Evolutionary conservation across 2,113 vertebrate species (phyloP), one percentile per base, ranked within the genome.

Genomic region (Camelus dromedarius): DNA sequence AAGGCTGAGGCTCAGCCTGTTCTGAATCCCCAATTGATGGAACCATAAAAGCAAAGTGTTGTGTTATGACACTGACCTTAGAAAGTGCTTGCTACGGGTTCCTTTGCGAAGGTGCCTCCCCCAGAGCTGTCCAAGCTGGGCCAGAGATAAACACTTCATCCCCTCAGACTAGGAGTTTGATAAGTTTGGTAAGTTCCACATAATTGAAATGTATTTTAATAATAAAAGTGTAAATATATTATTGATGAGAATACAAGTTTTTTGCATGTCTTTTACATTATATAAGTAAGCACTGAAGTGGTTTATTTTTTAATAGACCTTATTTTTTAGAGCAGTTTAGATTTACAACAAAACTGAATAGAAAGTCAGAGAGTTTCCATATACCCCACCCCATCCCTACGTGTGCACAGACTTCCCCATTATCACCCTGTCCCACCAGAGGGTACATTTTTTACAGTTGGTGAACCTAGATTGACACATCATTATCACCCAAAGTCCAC

Each of bases 251-350:
- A 69, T 76, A 75, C 46, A 86, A 52, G 20, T 38, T 35, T 79
- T 91, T 84, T 75, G 28, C 35, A 2, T 72, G 30, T 60, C 62
- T 73, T 93, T 62, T 72, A 76, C 2, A 14, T 85, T 75, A 81
- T 30, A 12, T 69, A 79, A 76, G 2, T 69, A 81, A 94, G 56
- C 20, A 42, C 10, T 70, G n/a, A 58, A 64, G 79, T 66, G 30
- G 48, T n/a, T 95, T 94, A 20, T 42, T 72, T 89, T 72, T 60
- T 35, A 82, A 24, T 38, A 35, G 24, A 60, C 13, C 67, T 66
- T 72, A 19, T 80, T 81, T 75, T 93, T 75, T 86, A 75, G 20
- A 89, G 66, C 35, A 89, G 14, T 75, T 89, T 92, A 85, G 72
- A 35, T 80, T 80, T 26, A 80, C 7, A 89, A 85, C 48, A 82